Base-by-base conservation (phyloP, 2,888 invertebrate genomes). In the Pogonocherus hispidulus region DNA sequence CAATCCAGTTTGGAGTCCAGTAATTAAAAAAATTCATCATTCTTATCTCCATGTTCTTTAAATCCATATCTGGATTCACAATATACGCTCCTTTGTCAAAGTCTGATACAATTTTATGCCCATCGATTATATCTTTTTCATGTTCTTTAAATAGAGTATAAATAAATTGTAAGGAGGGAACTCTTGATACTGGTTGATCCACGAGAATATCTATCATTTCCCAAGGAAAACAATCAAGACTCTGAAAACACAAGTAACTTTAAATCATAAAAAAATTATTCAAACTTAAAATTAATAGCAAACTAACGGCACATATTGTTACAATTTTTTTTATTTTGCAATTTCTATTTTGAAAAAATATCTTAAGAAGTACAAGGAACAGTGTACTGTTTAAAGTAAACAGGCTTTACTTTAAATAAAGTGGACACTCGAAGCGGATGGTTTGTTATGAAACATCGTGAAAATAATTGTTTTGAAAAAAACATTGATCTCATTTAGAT, bases 141-240 rank as follows among this genome's bases (percentile, higher is more conserved):
- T 92, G 90, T 63, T 89, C 85, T 81, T 89, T 88, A 82, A 88
- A 91, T 83, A 92, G 80, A 35, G 88, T 88, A 79, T 92, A 91
- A 0, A 89, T 83, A 72, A 92, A 88, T 81, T 92, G 91, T 8
- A 93, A 83, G 49, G 93, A 94, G 37, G 94, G 93, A 82, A 94
- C 89, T 65, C 96, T 87, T 0, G 91, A 90, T 0, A 93, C 91
- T 0, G 93, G 91, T 52, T 93, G 91, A n/a, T 87, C 84, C 67
- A 86, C 85, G 9, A 95, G 78, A 11, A 91, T 85, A 0, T 91
- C 89, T 64, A 94, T 85, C 71, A 90, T 90, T 85, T 96, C 95
- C 91, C 94, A 95, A 0, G 95, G 94, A 66, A 95, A 88, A 63
- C 89, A 88, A 85, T 95, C 94, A 11, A 95, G 83, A 76, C 87